phyloP scores from a whole-genome alignment of 2,113 vertebrate genomes.

The Serinus canaria region DNA sequence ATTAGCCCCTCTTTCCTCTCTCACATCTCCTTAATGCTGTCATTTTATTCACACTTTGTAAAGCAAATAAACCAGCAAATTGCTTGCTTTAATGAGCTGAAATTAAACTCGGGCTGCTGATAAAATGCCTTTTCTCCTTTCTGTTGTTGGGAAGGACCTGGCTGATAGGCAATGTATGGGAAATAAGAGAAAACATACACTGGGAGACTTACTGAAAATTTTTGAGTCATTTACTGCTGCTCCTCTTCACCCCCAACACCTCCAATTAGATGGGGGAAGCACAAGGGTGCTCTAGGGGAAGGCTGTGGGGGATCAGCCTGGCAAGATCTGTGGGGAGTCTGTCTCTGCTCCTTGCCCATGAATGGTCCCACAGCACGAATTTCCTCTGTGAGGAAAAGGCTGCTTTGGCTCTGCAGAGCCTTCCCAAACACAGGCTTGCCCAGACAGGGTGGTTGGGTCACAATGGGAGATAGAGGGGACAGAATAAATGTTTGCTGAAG shows the following conservation, averaged over 20 bases:
- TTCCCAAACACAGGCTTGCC: not conserved
- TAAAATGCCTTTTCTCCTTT: conserved; percentile 61
- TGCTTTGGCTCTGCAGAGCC: not conserved
- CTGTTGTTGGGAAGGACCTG: conserved; percentile 30
- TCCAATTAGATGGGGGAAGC: not conserved
- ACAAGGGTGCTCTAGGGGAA: not conserved
- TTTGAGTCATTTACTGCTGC: not conserved
- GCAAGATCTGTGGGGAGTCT: not conserved
- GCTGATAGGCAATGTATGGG: not conserved
- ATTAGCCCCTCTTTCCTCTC: conserved; percentile 56
- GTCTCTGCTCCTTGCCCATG: not conserved
- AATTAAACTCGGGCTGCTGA: conserved; percentile 65
- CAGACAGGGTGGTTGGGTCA: not conserved
- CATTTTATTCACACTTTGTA: conserved; percentile 67
- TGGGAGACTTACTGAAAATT: not conserved
- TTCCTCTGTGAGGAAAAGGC: not conserved
- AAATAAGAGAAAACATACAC: conserved; percentile 19
- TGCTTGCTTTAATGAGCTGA: conserved; percentile 70
- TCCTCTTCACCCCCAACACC: not conserved
- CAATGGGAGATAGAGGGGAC: not conserved
- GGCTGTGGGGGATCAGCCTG: not conserved
- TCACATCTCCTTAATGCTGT: conserved; percentile 53
- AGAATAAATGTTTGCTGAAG: not conserved
- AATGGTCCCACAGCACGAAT: not conserved
- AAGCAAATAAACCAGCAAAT: conserved; percentile 71